A percentile compares a stretch with the other conserved stretches of the same genome.
Evolutionary conservation across 2,113 vertebrate species (phyloP).

Genomic region (Fregetta grallaria): DNA sequence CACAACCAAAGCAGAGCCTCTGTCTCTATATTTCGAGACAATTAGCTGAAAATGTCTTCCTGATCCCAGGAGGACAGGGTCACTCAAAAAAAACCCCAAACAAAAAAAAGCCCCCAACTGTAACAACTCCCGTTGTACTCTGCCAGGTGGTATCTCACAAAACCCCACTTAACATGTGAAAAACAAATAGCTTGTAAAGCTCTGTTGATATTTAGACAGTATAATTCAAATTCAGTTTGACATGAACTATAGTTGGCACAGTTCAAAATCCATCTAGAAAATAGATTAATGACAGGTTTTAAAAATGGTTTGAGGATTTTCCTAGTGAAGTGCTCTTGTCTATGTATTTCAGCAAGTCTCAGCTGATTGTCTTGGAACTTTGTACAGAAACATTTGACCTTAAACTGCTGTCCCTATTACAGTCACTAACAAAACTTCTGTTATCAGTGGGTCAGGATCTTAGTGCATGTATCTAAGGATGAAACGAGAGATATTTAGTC

Average conservation of each 20-base stretch:
- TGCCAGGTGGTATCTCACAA: background rate
- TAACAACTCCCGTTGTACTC: background rate
- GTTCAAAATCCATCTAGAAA: background rate
- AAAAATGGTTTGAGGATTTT: background rate
- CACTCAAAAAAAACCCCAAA: background rate
- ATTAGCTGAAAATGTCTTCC: background rate
- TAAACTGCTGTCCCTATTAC: background rate
- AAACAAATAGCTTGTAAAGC: background rate
- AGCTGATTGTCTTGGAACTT: background rate
- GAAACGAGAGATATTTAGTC: background rate
- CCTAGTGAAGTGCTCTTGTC: background rate
- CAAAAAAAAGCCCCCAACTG: background rate
- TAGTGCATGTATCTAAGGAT: background rate
- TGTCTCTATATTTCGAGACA: background rate
- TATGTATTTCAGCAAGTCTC: background rate
- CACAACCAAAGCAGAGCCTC: background rate
- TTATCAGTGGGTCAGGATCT: background rate
- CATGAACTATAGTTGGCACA: background rate
- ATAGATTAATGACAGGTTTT: background rate
- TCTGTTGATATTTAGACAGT: background rate
- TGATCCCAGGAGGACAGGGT: background rate
- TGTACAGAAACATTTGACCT: background rate
- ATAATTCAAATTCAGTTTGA: background rate
- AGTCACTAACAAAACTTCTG: background rate
- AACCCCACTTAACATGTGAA: background rate